A percentile compares a stretch with the other conserved stretches of the same genome.
Evolutionary conservation across 2,797 vertebrate genomes (phyloP).

Genomic region (Argyrosomus regius): DNA sequence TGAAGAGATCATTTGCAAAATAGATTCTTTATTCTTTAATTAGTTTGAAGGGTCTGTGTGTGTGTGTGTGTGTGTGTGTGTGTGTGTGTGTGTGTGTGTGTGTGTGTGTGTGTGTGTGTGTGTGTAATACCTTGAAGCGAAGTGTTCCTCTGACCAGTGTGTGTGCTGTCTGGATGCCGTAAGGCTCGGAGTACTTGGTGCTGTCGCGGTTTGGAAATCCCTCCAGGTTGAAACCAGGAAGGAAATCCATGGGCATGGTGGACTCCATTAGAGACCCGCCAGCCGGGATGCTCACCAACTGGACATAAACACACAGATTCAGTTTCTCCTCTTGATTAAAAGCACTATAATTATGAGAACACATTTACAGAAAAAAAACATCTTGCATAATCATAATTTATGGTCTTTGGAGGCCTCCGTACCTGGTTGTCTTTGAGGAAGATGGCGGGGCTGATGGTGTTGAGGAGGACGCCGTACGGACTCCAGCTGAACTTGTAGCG

Average conservation of each 20-base stretch:
- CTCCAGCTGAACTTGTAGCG: constrained; percentile 99
- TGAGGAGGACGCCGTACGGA: constrained; percentile 92
- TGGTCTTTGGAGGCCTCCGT: constrained; percentile 18
- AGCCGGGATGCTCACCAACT: constrained; percentile 90
- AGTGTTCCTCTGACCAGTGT: constrained; percentile 95
- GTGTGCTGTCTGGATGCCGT: constrained; percentile 91
- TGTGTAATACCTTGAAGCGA: constrained; percentile 89
- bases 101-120: neutral
- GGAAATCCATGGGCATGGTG: constrained; percentile 89
- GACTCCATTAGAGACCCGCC: constrained; percentile 91
- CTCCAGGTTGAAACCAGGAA: constrained; percentile 95
- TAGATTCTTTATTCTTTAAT: too few species aligned
- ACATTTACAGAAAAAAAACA: neutral
- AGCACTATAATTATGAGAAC: neutral
- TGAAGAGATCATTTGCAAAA: too few species aligned
- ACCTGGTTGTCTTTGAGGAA: constrained; percentile 93
- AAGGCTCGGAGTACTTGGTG: constrained; percentile 90
- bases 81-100: neutral
- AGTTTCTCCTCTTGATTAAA: neutral
- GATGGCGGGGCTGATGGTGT: constrained; percentile 90
- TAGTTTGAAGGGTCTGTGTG: too few species aligned
- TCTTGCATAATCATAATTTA: neutral
- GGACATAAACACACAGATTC: constrained; percentile 11
- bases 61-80: neutral
- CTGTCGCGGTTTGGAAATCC: constrained; percentile 97